Evolutionary conservation across 1,140 invertebrate genomes (phyloP), one percentile per base, ranked within the genome.

Genomic region (Listronotus oregonensis): DNA sequence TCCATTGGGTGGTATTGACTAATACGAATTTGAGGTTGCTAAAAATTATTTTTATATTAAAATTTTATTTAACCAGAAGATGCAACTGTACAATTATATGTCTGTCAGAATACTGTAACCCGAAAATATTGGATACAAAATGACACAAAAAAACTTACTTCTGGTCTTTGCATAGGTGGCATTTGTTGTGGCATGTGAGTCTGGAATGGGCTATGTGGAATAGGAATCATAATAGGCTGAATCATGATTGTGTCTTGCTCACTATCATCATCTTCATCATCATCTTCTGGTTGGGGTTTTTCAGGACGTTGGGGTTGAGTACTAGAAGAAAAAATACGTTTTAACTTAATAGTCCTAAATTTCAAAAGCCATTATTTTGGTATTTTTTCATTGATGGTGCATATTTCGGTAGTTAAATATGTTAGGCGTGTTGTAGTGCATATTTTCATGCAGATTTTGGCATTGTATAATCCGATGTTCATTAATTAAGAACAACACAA

Each of bases 181-280:
- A 52, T 64, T 54, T 75, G 74, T 57, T 73, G 73, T 4, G 75
- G 72, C 76, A 78, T 77, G 43, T 78, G 76, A 3, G 75, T 77
- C 14, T 72, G 70, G 70, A 75, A 77, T 9, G 69, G 68, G 18
- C 62, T 67, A 12, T 69, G 71, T 12, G 74, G 75, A 31, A 78
- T 72, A 32, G 77, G 77, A 51, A 79, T 77, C 69, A 79, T 76
- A 6, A 79, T 70, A 17, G 78, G 77, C 70, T 78, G 77, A 42
- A 79, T 77, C 75, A 78, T 77, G 18, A 79, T 78, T n/a, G 75
- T 77, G 66, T 75, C 75, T 71, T 77, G 74, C 64, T 76, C 71
- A 9, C 69, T 63, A 46, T 73, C 73, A 17, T 73, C 66, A n/a
- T 68, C 52, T 15, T 71, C 68, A 17, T 75, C 72, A 39, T 72